Evolutionary conservation across 2,888 invertebrate species (phyloP).

Genomic region (Sphecodes monilicornis): DNA sequence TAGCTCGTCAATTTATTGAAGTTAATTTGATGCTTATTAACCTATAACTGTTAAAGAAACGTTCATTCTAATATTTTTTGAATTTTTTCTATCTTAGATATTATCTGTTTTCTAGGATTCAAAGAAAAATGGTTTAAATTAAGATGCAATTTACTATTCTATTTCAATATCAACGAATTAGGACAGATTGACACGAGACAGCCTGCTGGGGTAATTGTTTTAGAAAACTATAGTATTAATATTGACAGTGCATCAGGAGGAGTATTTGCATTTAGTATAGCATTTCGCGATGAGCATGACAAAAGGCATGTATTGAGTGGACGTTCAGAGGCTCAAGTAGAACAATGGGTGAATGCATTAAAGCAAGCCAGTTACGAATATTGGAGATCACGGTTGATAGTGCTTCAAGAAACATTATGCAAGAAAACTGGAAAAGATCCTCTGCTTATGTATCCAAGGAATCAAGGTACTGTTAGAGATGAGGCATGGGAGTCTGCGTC

Average conservation of each 20-base stretch:
- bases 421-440: slow-evolving; percentile 90
- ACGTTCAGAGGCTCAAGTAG: slow-evolving; percentile 89
- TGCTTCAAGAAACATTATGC: slow-evolving; percentile 89
- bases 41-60: not conserved
- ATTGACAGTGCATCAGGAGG: slow-evolving; percentile 88
- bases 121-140: slow-evolving; percentile 93
- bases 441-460: slow-evolving; percentile 87
- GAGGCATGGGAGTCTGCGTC: slow-evolving; percentile 78
- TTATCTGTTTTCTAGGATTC: slow-evolving; percentile 85
- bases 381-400: slow-evolving; percentile 87
- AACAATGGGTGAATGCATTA: slow-evolving; percentile 89
- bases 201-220: slow-evolving; percentile 90
- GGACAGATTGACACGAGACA: slow-evolving; percentile 88
- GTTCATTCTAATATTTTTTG: not conserved
- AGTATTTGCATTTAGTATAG: slow-evolving; percentile 91
- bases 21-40: not conserved
- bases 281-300: slow-evolving; percentile 88
- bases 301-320: slow-evolving; percentile 90
- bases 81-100: not conserved
- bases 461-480: slow-evolving; percentile 85
- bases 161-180: slow-evolving; percentile 90
- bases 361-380: slow-evolving; percentile 90
- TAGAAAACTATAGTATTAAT: slow-evolving; percentile 90
- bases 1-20: slow-evolving; percentile 11
- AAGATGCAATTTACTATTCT: slow-evolving; percentile 90